Evolutionary conservation across 2,113 vertebrate species (phyloP), one percentile per base, ranked within the genome.

Genomic region (Piprites chloris): DNA sequence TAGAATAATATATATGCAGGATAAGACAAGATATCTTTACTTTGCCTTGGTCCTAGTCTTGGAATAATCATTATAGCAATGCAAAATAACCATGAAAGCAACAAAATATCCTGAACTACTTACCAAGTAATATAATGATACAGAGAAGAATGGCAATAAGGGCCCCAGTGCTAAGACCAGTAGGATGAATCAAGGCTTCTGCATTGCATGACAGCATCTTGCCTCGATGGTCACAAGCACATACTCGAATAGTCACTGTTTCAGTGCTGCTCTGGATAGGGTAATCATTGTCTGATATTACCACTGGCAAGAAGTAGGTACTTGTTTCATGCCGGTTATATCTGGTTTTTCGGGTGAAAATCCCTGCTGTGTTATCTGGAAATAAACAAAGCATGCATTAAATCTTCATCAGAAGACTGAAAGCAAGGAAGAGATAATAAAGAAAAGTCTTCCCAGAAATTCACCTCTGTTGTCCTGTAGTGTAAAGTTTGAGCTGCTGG

Each of bases 131-230:
- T 91, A 99, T 99, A 97, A 99, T 94, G 97, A 99, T 98, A 50
- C 99, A 99, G 68, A 99, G 98, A 69, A 99, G 98, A 94, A 99
- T 99, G 96, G 99, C 99, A 90, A 99, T 98, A 85, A 99, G 97
- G 35, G 99, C 99, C 9, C 99, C 99, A 2, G 99, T 99, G 98
- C 99, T 99, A 94, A 99, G 98, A 20, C 99, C 99, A 14, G 99
- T 98, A 44, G 98, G 98, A 56, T 99, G 99, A 56, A 98, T 97
- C 62, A 99, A 98, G 9, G 99, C 99, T 97, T 99, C 99, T 3
- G 98, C 98, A 14, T 98, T 99, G 94, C 99, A 99, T 85, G 98
- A 99, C 97, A 99, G 98, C 98, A 99, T 99, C 97, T 99, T 99
- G 68, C 99, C 99, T 41, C 99, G 98, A 42, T 98, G 98, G 98